Evolutionary conservation across 2,113 vertebrate genomes (phyloP), one percentile per base, ranked within the genome.

Genomic region (Eulemur rufifrons): DNA sequence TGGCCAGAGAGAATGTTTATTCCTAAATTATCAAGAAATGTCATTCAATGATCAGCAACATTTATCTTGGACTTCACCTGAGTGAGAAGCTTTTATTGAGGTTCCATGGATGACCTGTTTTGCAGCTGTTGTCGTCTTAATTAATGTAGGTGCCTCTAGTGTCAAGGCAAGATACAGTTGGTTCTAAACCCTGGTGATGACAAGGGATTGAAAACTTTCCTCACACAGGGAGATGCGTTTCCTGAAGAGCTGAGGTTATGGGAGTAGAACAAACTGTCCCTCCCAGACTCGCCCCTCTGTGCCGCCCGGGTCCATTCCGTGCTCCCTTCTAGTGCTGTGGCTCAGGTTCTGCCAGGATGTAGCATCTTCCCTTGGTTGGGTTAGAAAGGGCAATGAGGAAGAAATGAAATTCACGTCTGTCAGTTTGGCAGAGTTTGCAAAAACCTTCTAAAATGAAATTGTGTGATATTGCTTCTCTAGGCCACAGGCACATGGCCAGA

Each of bases 281-380:
- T 34, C 3, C n/a, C 11, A 69, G 21, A 3, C 11, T 78, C 2
- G 1, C n/a, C n/a, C n/a, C 13, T 21, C 11, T 12, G 21, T 4
- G 1, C 9, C 1, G 1, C 21, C 25, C 9, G 23, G 2, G 20
- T 4, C 10, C 52, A 3, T 23, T 8, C 76, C 61, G 34, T 29
- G 56, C 4, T 18, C 8, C 23, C 17, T 66, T 34, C 39, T 6
- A 5, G 15, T 42, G 3, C 47, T 29, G n/a, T 4, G 27, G 52
- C 11, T 15, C 27, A 2, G 29, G 20, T 15, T 54, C 74, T 68
- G 34, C 32, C 10, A 1, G 1, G 14, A 32, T 23, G 45, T 17
- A 17, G 78, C 73, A 27, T 27, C n/a, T 20, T 39, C 50, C 23
- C 27, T 23, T 8, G 64, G n/a, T 17, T 42, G 42, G 59, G 37